These are phyloP conservation scores for Lydus trimaculatus DNA, from an alignment of 2,888 invertebrate genomes.

Conservation along the genomic window DNA sequence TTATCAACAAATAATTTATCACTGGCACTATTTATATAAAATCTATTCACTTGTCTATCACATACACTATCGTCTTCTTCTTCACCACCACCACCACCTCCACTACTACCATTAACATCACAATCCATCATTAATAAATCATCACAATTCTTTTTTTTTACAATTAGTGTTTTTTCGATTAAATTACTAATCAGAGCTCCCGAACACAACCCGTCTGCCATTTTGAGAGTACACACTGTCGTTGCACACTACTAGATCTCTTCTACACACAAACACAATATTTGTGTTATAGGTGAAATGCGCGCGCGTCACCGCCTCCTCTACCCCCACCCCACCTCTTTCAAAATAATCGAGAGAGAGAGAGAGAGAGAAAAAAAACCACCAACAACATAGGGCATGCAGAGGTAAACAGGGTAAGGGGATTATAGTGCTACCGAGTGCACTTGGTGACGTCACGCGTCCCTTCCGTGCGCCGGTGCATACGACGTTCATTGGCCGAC, in stretches of 20 bases:
- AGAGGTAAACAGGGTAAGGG: conserved; percentile 23
- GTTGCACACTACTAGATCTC: conserved; percentile 50
- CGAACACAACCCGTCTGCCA: conserved; percentile 81
- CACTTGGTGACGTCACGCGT: conserved; percentile 53
- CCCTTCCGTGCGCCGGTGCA: conserved; percentile 47
- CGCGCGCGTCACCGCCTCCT: conserved; percentile 46
- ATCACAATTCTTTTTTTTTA: conserved; percentile 65
- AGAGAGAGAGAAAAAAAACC: too few relatives aligned
- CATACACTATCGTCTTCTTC: conserved; percentile 44
- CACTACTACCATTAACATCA: too few relatives aligned
- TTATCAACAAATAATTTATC: conserved; percentile 55
- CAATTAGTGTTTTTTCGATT: conserved; percentile 66
- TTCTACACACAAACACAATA: conserved; percentile 41
- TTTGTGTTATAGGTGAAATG: conserved; percentile 42
- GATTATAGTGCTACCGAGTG: conserved; percentile 26
- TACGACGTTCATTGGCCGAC: conserved; percentile 61
- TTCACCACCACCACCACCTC: conserved; percentile 64
- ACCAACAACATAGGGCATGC: too few relatives aligned
- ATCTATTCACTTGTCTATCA: conserved; percentile 63
- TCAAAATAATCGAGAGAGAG: too few relatives aligned
- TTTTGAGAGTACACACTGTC: conserved; percentile 77
- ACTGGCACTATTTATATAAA: conserved; percentile 56
- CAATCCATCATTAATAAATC: conserved; percentile 44
- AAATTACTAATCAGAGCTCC: conserved; percentile 68
- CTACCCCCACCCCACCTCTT: neutral